phyloP scores from a whole-genome alignment of 2,113 vertebrate species.

The Numenius arquata region DNA sequence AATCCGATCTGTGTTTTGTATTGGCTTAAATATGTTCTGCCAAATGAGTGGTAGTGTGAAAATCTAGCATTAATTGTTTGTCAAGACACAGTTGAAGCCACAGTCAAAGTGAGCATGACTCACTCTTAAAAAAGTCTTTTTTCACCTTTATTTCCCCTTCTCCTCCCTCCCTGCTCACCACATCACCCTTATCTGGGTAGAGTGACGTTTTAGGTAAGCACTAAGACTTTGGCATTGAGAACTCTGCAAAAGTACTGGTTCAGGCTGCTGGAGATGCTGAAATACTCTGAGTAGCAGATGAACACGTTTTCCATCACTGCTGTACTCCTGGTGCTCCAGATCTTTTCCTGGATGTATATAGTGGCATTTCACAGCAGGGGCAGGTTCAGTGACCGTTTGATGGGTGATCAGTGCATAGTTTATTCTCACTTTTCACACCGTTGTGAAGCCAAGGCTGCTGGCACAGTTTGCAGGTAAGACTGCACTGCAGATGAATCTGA shows the following conservation, averaged over 20 bases:
- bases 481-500: not conserved
- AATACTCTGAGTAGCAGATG: not conserved
- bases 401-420: not conserved
- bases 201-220: not conserved
- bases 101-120: not conserved
- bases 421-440: not conserved
- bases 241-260: not conserved
- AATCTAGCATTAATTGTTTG: conserved; percentile 44
- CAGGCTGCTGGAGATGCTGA: not conserved
- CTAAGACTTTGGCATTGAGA: not conserved
- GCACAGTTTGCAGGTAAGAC: conserved; percentile 25
- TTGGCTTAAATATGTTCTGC: conserved; percentile 39
- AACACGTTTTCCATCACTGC: not conserved
- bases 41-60: conserved; percentile 45
- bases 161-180: not conserved
- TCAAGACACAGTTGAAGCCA: not conserved
- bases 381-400: conserved; percentile 7
- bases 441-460: not conserved
- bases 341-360: not conserved
- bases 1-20: conserved; percentile 28
- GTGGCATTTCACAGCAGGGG: not conserved
- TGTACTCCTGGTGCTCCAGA: not conserved
- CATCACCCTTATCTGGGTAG: not conserved
- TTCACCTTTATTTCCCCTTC: not conserved
- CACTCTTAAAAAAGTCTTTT: not conserved